Conservation (phyloP, 2,888 invertebrate species). For the Pocota personata region DNA sequence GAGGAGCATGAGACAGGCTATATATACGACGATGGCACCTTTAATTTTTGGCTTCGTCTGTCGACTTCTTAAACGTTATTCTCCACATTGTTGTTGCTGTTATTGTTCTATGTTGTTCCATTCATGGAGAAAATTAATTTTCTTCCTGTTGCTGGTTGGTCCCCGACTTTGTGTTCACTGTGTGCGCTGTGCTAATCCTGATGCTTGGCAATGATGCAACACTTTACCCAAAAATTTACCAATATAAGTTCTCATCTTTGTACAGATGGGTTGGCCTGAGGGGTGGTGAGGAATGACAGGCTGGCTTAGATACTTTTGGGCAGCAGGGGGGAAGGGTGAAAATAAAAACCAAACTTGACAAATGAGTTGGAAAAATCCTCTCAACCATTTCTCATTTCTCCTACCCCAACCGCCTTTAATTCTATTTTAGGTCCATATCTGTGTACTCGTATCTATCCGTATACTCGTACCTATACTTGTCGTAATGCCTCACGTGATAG, state of each 20-base stretch:
- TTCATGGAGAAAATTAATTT: conserved; percentile 73
- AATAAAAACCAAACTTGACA: conserved; percentile 65
- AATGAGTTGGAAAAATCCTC: conserved; percentile 68
- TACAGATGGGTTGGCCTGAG: not conserved
- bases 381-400: conserved; percentile 60
- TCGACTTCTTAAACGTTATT: conserved; percentile 57
- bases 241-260: conserved; percentile 47
- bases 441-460: not conserved
- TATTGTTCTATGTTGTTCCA: conserved; percentile 46
- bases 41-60: conserved; percentile 64
- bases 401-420: not conserved
- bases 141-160: conserved; percentile 69
- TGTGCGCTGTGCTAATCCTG: conserved; percentile 40
- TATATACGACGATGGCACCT: conserved; percentile 37
- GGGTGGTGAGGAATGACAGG: not conserved
- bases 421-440: not conserved
- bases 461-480: not conserved
- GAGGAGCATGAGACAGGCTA: not conserved
- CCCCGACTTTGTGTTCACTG: not conserved
- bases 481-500: conserved; percentile 52
- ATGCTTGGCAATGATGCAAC: conserved; percentile 66
- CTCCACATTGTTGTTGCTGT: conserved; percentile 20
- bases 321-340: not conserved
- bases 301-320: not conserved
- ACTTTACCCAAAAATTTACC: conserved; percentile 51